phyloP scores from a whole-genome alignment of 1,140 invertebrate genomes.

The Antheraea mylitta region DNA sequence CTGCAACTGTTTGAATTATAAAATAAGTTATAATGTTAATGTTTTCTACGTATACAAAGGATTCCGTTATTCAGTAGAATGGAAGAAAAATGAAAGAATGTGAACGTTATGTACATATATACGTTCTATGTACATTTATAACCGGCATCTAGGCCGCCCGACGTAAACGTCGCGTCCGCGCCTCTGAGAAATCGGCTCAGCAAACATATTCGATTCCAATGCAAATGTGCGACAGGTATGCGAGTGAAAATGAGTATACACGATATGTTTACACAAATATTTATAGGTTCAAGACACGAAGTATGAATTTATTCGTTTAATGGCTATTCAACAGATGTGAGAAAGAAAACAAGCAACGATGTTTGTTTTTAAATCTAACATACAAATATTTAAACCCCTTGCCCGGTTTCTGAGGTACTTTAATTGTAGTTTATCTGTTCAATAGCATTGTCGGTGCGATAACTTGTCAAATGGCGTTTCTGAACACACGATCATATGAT shows the following conservation, averaged over 20 bases:
- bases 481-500: too few species aligned
- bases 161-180: conserved; percentile 29
- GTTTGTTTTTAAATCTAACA: too few species aligned
- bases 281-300: conserved; percentile 7
- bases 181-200: conserved; percentile 51
- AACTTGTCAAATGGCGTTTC: too few species aligned
- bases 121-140: conserved; percentile 8
- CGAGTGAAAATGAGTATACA: conserved; percentile 45
- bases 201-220: conserved; percentile 58
- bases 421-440: too few species aligned
- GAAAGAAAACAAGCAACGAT: neutral
- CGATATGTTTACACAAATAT: conserved; percentile 31
- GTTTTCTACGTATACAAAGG: neutral
- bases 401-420: too few species aligned
- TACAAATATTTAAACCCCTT: too few species aligned
- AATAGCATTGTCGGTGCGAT: too few species aligned
- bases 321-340: neutral
- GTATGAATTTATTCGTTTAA: neutral
- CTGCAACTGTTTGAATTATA: too few species aligned
- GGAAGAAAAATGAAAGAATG: neutral
- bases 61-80: neutral
- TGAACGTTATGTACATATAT: conserved; percentile 4
- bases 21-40: too few species aligned
- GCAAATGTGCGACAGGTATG: conserved; percentile 50
- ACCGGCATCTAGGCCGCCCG: conserved; percentile 47